phyloP scores from a whole-genome alignment of 2,797 vertebrate species.

The Dromococcyx pavoninus region DNA sequence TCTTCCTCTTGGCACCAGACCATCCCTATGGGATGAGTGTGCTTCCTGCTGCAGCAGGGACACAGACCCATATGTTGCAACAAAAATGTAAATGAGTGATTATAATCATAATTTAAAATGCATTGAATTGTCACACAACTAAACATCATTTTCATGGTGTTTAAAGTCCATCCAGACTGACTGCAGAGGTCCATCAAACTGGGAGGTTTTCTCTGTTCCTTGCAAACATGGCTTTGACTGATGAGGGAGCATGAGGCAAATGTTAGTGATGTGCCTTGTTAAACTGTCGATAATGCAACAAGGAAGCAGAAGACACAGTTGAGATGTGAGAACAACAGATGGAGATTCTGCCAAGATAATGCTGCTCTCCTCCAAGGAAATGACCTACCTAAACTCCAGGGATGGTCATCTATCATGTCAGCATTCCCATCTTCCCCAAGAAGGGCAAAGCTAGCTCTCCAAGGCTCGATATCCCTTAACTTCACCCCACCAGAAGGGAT shows the following conservation, averaged over 20 bases:
- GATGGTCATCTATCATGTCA: background rate
- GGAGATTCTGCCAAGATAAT: background rate
- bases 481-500: background rate
- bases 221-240: background rate
- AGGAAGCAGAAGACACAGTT: background rate
- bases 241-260: background rate
- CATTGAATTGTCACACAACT: background rate
- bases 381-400: background rate
- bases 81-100: background rate
- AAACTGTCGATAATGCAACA: background rate
- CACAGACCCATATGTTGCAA: background rate
- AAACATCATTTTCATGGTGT: background rate
- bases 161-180: background rate
- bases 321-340: background rate
- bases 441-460: background rate
- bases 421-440: background rate
- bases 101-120: background rate
- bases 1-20: background rate
- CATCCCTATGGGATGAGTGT: background rate
- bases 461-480: background rate
- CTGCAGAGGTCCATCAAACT: background rate
- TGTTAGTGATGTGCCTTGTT: fast-evolving
- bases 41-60: background rate
- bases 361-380: background rate
- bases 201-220: background rate